phyloP scores from a whole-genome alignment of 1,140 invertebrate species.

The Bombus waltoni region DNA sequence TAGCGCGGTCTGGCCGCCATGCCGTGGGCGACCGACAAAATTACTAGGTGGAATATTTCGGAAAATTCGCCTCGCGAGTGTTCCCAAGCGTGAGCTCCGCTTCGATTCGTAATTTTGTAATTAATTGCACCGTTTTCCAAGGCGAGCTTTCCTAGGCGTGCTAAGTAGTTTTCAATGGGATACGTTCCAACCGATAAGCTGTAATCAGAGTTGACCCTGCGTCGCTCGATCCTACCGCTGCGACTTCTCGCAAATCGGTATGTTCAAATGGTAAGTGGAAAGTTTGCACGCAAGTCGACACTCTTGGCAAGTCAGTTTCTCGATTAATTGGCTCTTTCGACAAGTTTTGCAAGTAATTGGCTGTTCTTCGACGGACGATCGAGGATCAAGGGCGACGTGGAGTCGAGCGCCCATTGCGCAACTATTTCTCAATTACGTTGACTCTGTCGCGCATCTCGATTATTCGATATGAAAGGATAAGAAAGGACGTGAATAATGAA shows the following conservation, averaged over 20 bases:
- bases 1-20: neutral
- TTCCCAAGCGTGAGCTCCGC: too few relatives aligned
- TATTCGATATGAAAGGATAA: neutral
- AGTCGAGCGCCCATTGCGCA: neutral
- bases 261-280: neutral
- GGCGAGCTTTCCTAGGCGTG: too few relatives aligned
- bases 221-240: too few relatives aligned
- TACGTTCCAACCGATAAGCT: neutral
- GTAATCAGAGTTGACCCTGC: too few relatives aligned
- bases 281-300: neutral
- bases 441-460: neutral
- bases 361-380: neutral
- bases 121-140: too few relatives aligned
- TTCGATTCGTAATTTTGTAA: too few relatives aligned
- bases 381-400: neutral
- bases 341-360: constrained; percentile 3
- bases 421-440: neutral
- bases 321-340: constrained; percentile 11
- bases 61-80: neutral
- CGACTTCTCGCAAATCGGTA: neutral
- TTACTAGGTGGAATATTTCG: constrained; percentile 1
- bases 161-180: too few relatives aligned
- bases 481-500: neutral
- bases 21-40: neutral
- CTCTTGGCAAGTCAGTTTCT: neutral